A percentile compares a stretch with the other conserved stretches of the same genome.
These are phyloP conservation scores for Lepus timidus DNA, from an alignment of 2,113 vertebrate species.

Conservation along the genomic window DNA sequence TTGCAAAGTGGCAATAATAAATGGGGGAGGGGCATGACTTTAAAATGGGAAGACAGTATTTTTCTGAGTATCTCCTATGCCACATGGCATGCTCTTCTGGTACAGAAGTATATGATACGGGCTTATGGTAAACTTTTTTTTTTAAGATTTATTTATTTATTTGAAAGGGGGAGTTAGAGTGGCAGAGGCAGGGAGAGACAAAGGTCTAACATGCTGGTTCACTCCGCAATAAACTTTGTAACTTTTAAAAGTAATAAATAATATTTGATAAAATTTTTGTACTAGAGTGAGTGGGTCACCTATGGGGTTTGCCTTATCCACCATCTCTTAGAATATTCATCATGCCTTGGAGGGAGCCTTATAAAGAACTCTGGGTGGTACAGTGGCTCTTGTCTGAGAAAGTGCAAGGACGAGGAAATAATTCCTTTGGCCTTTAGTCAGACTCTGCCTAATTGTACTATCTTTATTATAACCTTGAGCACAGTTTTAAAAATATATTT, in stretches of 20 bases:
- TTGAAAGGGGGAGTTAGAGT: too few species aligned
- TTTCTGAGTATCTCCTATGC: background rate
- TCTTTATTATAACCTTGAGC: background rate
- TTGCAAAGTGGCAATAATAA: too few species aligned
- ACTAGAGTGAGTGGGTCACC: background rate
- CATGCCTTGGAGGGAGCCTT: background rate
- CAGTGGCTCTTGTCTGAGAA: background rate
- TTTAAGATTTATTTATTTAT: too few species aligned
- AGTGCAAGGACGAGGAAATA: background rate
- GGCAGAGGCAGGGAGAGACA: too few species aligned
- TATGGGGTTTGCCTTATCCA: background rate
- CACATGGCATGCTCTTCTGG: background rate
- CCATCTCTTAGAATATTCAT: background rate
- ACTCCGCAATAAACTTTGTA: background rate
- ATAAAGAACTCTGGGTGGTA: background rate
- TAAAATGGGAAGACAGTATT: background rate
- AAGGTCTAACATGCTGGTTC: too few species aligned
- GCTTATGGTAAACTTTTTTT: background rate
- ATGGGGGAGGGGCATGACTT: background rate
- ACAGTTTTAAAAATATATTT: background rate
- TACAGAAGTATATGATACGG: background rate
- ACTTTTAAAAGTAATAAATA: background rate
- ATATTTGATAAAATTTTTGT: background rate
- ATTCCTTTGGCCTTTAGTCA: background rate
- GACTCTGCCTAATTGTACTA: background rate